phyloP scores from a whole-genome alignment of 2,888 invertebrate genomes.

The Drosophila yooni region DNA sequence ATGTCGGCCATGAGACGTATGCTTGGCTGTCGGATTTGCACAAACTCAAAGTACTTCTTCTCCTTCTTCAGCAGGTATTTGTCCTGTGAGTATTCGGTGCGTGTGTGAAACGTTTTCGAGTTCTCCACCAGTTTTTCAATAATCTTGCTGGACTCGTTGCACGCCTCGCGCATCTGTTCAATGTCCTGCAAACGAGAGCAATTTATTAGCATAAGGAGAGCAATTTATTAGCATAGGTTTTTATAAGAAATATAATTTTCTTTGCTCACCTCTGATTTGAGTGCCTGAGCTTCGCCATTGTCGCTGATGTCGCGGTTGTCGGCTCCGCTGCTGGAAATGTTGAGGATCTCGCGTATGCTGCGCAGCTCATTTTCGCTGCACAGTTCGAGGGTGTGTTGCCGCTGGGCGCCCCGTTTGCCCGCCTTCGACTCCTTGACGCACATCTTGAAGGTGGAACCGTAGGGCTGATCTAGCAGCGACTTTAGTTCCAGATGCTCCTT shows the following conservation, averaged over 20 bases:
- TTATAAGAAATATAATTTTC: not conserved
- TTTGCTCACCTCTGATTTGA: constrained; percentile 86
- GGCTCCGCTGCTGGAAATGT: constrained; percentile 88
- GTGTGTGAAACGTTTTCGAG: constrained; percentile 94
- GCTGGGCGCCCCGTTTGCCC: constrained; percentile 84
- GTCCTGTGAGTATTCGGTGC: constrained; percentile 96
- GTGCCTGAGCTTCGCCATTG: constrained; percentile 90
- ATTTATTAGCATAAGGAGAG: not conserved
- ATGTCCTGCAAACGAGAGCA: constrained; percentile 88
- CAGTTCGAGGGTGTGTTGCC: constrained; percentile 86
- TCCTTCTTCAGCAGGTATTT: constrained; percentile 98
- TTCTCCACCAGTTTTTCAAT: constrained; percentile 95
- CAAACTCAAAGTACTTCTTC: constrained; percentile 94
- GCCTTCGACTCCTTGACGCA: constrained; percentile 86
- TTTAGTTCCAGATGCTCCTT: constrained; percentile 89
- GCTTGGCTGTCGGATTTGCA: constrained; percentile 92
- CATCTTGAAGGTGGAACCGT: constrained; percentile 91
- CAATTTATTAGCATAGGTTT: not conserved
- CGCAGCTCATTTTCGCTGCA: constrained; percentile 86
- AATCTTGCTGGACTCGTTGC: constrained; percentile 91
- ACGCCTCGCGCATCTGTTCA: constrained; percentile 90
- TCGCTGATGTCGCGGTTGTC: constrained; percentile 95
- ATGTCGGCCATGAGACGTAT: constrained; percentile 93
- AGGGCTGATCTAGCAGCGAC: constrained; percentile 89
- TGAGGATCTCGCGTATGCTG: constrained; percentile 88